Conservation (phyloP, 2,888 invertebrate species). For the Microctonus brassicae region DNA sequence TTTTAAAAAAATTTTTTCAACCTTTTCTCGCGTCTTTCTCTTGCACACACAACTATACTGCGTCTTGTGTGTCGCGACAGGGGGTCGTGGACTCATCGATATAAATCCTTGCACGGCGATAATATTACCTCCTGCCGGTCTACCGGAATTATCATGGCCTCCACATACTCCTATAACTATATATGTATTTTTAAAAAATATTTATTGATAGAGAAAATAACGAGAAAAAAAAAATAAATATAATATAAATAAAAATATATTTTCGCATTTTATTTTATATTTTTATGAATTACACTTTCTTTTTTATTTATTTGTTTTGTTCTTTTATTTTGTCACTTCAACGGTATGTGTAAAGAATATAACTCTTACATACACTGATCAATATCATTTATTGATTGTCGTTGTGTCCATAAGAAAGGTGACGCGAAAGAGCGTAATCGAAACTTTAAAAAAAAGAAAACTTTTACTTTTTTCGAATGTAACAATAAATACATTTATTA, state of each 20-base stretch:
- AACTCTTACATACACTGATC: conserved; percentile 6
- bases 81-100: conserved; percentile 35
- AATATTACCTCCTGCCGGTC: conserved; percentile 36
- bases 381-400: background rate
- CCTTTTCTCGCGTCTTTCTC: conserved; percentile 2
- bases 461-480: conserved; percentile 47
- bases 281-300: too few species aligned
- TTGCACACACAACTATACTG: background rate
- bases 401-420: background rate
- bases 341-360: background rate
- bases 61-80: conserved; percentile 28
- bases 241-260: background rate
- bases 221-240: background rate
- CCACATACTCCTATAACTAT: background rate
- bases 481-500: conserved; percentile 44
- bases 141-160: conserved; percentile 29
- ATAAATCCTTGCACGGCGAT: conserved; percentile 41
- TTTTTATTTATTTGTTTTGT: background rate
- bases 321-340: background rate
- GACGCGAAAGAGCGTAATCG: conserved; percentile 21
- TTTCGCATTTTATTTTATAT: background rate
- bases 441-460: conserved; percentile 43
- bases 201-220: background rate
- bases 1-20: background rate
- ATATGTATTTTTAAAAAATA: background rate